Evolutionary conservation across 92 coral and sea anemone species (phyloP).

Genomic region (Bergia sp.): DNA sequence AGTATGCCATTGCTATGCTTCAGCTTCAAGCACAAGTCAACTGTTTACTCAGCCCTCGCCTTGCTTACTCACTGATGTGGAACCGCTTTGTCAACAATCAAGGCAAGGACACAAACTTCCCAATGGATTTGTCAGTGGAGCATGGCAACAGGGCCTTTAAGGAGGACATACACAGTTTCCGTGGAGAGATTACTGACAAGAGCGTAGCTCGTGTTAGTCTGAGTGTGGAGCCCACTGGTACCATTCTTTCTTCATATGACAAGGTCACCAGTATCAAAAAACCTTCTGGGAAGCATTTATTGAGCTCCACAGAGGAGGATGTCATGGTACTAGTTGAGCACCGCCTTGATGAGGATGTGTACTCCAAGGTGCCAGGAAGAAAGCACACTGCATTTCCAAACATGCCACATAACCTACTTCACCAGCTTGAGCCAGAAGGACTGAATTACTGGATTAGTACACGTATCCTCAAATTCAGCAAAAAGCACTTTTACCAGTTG

Average conservation of each 20-base stretch:
- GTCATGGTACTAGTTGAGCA: slow-evolving; percentile 50
- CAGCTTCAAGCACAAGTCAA: slow-evolving; percentile 64
- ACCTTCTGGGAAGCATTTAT: slow-evolving; percentile 59
- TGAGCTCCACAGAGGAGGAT: slow-evolving; percentile 46
- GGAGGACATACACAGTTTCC: slow-evolving; percentile 54
- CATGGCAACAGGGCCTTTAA: slow-evolving; percentile 64
- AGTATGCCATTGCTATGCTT: slow-evolving; percentile 67
- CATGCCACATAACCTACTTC: slow-evolving; percentile 46
- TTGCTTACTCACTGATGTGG: slow-evolving; percentile 68
- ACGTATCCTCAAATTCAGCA: slow-evolving; percentile 48
- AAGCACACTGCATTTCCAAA: slow-evolving; percentile 50
- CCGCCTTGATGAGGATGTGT: slow-evolving; percentile 27
- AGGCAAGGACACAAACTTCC: slow-evolving; percentile 56
- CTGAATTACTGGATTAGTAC: slow-evolving; percentile 46
- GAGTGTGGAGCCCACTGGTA: slow-evolving; percentile 16
- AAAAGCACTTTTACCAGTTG: slow-evolving; percentile 45
- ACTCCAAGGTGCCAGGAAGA: slow-evolving; percentile 48
- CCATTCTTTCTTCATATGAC: slow-evolving; percentile 49
- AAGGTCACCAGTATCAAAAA: slow-evolving; percentile 18
- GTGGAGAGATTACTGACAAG: slow-evolving; percentile 65
- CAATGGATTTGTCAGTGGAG: slow-evolving; percentile 61
- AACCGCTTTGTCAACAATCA: slow-evolving; percentile 71
- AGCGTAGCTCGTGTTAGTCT: slow-evolving; percentile 47
- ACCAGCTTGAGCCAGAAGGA: slow-evolving; percentile 27
- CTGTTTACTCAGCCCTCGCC: slow-evolving; percentile 56